Conservation (phyloP, 2,113 vertebrate species). For the Mugil cephalus region DNA sequence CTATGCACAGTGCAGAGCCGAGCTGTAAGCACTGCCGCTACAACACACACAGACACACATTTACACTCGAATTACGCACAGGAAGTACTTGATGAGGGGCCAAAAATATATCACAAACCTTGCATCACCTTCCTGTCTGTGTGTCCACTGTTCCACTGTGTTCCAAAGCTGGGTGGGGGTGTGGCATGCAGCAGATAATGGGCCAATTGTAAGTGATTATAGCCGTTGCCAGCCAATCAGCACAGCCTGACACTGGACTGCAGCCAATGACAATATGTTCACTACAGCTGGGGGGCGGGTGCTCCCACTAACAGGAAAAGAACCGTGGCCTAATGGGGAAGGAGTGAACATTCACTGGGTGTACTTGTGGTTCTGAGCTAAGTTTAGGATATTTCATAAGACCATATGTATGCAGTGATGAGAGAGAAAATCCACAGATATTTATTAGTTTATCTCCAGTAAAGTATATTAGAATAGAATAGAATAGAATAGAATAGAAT, state of each 20-base stretch:
- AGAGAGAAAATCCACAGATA: no score
- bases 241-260: slow-evolving; percentile 44
- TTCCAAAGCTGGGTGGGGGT: slow-evolving; percentile 57
- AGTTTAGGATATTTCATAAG: neutral
- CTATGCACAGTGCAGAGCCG: slow-evolving; percentile 15
- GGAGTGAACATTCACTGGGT: neutral
- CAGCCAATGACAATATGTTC: slow-evolving; percentile 77
- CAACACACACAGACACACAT: neutral
- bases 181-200: slow-evolving; percentile 70
- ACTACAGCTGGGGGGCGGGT: slow-evolving; percentile 45
- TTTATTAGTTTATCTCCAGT: no score
- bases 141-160: slow-evolving; percentile 66
- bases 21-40: neutral
- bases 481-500: no score
- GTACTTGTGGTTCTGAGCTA: neutral
- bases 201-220: slow-evolving; percentile 74
- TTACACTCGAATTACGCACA: slow-evolving; percentile 52
- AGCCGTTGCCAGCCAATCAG: slow-evolving; percentile 77
- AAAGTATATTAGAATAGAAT: no score
- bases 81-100: slow-evolving; percentile 55
- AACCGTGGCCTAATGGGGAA: slow-evolving; percentile 45
- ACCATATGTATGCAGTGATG: no score
- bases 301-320: slow-evolving; percentile 61
- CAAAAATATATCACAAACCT: slow-evolving; percentile 81
- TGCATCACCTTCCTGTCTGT: slow-evolving; percentile 83